Evolutionary conservation across 2,888 invertebrate species (phyloP).

Genomic region (Hartigia nigra): DNA sequence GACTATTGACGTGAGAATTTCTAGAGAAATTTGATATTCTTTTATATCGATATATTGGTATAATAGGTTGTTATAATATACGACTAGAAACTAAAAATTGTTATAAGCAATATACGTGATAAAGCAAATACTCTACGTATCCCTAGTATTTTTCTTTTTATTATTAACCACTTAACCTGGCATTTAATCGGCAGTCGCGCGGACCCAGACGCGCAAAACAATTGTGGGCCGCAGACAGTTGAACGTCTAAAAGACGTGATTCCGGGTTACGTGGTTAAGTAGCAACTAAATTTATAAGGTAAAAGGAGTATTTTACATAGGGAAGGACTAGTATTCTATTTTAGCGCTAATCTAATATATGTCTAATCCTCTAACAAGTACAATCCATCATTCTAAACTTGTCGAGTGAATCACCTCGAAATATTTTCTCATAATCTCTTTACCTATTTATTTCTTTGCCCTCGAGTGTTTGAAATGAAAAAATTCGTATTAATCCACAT

Average conservation of each 20-base stretch:
- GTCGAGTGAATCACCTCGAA: slow-evolving; percentile 13
- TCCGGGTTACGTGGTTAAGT: background rate
- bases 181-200: no score
- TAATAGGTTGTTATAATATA: background rate
- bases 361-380: slow-evolving; percentile 13
- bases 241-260: no score
- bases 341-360: background rate
- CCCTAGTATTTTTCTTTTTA: background rate
- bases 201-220: no score
- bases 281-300: background rate
- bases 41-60: background rate
- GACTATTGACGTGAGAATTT: background rate
- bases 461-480: slow-evolving; percentile 40
- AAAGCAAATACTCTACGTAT: background rate
- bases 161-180: no score
- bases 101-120: background rate
- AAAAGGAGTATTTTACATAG: slow-evolving; percentile 19
- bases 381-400: slow-evolving; percentile 20
- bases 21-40: background rate
- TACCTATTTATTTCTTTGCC: slow-evolving; percentile 46
- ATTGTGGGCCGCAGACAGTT: no score
- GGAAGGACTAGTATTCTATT: slow-evolving; percentile 7
- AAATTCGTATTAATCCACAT: slow-evolving; percentile 30
- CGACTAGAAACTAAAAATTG: background rate
- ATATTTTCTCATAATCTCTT: slow-evolving; percentile 30